Evolutionary conservation across 2,113 vertebrate genomes (phyloP).

Genomic region (Prionailurus bengalensis): DNA sequence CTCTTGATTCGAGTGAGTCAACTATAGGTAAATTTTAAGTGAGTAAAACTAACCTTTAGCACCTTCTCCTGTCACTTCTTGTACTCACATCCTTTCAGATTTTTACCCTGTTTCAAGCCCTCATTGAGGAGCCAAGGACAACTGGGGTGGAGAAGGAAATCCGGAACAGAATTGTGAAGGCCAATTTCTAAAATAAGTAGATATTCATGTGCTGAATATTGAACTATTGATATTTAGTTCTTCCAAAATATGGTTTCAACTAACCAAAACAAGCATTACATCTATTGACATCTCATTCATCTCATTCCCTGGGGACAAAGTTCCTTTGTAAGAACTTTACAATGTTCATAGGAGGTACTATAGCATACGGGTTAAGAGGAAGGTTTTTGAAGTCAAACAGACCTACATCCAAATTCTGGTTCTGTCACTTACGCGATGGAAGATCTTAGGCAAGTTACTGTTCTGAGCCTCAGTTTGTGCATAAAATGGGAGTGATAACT

Average conservation of each 20-base stretch:
- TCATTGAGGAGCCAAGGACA: neutral
- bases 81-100: neutral
- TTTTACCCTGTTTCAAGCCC: neutral
- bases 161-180: neutral
- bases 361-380: neutral
- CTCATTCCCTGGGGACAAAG: neutral
- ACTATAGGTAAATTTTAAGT: neutral
- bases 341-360: neutral
- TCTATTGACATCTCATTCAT: neutral
- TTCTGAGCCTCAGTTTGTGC: neutral
- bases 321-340: slow-evolving; percentile 13
- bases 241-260: slow-evolving; percentile 9
- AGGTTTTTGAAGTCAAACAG: neutral
- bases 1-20: slow-evolving; percentile 8
- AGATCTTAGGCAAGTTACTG: neutral
- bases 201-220: neutral
- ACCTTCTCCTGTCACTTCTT: neutral
- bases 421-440: neutral
- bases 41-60: neutral
- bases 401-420: neutral
- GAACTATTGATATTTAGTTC: slow-evolving; percentile 4
- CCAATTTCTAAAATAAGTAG: slow-evolving; percentile 8
- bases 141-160: neutral
- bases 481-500: neutral
- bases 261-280: neutral